Base-by-base conservation (phyloP, 2,888 invertebrate genomes). In the Dryobota labecula region DNA sequence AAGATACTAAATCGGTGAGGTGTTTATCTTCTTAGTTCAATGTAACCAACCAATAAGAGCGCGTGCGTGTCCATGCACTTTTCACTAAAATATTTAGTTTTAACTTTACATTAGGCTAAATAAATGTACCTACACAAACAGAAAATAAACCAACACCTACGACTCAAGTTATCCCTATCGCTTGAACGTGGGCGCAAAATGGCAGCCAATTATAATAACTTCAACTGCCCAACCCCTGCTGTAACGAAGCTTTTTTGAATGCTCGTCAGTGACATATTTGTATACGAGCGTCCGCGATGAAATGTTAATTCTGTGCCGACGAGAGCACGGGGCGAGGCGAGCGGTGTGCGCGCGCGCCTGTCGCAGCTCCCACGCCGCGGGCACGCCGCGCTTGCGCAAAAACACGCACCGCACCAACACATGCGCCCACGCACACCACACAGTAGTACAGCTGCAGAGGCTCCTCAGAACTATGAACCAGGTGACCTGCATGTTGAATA, bases 351-450 rank as follows among this genome's bases (percentile, higher is more conserved):
- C 77, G 78, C 79, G 78, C 81, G 78, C 81, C 79, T 75, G 65
- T 72, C 83, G 87, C 86, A 83, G 90, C 89, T 92, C 92, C 91
- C 92, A 92, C 92, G 92, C 85, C 73, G 81, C 89, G 89, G 86
- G 89, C 90, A 89, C 90, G 84, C 86, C 74, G 71, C 79, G 66
- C 65, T 58, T 73, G 67, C 81, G 83, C 85, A 88, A 87, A 87
- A 87, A 87, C 78, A 53, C 69, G 73, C 81, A 70, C 80, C 73
- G 75, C 64, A 68, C 74, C 64, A 69, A 70, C 65, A 58, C 64
- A 54, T 63, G 73, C 54, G n/a, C 53, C 47, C 13, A 20, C 33
- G 43, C 65, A 62, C 15, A 24, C 36, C 30, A 3, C 13, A 30
- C 73, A 73, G 64, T 72, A 78, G 67, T 72, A 72, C 56, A 64